Evolutionary conservation across 2,797 vertebrate genomes (phyloP).

Genomic region (Chaetophractus vellerosus): DNA sequence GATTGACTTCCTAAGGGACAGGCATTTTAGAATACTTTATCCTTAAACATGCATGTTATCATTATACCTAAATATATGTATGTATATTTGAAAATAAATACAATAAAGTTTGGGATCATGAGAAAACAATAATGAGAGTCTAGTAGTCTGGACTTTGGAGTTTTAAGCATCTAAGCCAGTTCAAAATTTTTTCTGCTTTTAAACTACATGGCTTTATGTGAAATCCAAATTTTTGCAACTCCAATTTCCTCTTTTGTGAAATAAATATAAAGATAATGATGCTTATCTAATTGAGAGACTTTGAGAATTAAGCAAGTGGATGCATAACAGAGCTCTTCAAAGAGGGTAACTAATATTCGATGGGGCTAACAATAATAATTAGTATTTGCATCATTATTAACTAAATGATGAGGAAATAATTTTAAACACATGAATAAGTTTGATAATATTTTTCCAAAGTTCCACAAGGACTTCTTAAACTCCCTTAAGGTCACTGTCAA

Average conservation of each 20-base stretch:
- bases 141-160: not conserved
- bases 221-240: not conserved
- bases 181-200: not conserved
- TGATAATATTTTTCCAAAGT: not conserved
- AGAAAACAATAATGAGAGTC: not conserved
- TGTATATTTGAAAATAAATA: not conserved
- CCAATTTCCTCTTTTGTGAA: not conserved
- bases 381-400: not conserved
- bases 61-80: not conserved
- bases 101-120: not conserved
- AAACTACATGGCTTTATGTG: not conserved
- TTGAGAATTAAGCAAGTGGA: conserved; percentile 53
- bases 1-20: not conserved
- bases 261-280: conserved; percentile 29
- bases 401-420: conserved; percentile 51
- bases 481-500: conserved; percentile 52
- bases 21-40: not conserved
- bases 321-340: not conserved
- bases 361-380: not conserved
- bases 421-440: conserved; percentile 53
- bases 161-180: not conserved
- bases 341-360: not conserved
- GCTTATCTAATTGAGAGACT: not conserved
- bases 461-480: not conserved
- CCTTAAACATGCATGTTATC: not conserved